Evolutionary conservation across 2,888 invertebrate genomes (phyloP).

Genomic region (Athetis lepigone): DNA sequence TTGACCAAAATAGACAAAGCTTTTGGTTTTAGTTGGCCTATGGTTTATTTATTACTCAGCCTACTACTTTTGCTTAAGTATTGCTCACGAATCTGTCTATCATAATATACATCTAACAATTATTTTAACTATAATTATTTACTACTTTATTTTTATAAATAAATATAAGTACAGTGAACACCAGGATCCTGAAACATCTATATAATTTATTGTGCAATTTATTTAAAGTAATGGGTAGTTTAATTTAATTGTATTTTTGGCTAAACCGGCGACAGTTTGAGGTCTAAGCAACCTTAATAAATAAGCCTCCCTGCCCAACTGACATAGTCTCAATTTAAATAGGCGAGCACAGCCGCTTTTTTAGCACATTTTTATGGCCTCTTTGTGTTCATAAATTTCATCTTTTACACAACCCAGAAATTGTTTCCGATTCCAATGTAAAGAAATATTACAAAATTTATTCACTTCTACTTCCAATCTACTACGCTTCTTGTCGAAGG

Average conservation of each 20-base stretch:
- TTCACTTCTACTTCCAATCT: conserved; percentile 15
- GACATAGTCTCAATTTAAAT: not conserved
- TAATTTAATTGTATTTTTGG: too few relatives aligned
- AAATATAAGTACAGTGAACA: too few relatives aligned
- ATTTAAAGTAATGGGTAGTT: too few relatives aligned
- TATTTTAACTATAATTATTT: too few relatives aligned
- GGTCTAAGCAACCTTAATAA: too few relatives aligned
- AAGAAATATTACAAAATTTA: conserved; percentile 32
- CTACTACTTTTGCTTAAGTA: too few relatives aligned
- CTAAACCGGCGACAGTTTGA: too few relatives aligned
- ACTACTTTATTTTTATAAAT: too few relatives aligned
- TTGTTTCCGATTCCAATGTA: conserved; percentile 1
- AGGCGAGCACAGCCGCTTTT: not conserved
- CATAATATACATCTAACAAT: too few relatives aligned
- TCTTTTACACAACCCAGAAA: not conserved
- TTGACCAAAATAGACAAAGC: not conserved
- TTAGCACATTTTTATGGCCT: not conserved
- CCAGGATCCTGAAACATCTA: too few relatives aligned
- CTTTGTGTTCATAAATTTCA: not conserved
- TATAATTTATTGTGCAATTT: not conserved
- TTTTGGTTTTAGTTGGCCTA: not conserved
- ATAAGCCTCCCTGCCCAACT: not conserved
- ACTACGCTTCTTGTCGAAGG: conserved; percentile 26
- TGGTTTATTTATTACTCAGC: too few relatives aligned
- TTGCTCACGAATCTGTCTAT: too few relatives aligned